Evolutionary conservation across 2,797 vertebrate species (phyloP), one percentile per base, ranked within the genome.

Genomic region (Notoglanidium macrostoma): DNA sequence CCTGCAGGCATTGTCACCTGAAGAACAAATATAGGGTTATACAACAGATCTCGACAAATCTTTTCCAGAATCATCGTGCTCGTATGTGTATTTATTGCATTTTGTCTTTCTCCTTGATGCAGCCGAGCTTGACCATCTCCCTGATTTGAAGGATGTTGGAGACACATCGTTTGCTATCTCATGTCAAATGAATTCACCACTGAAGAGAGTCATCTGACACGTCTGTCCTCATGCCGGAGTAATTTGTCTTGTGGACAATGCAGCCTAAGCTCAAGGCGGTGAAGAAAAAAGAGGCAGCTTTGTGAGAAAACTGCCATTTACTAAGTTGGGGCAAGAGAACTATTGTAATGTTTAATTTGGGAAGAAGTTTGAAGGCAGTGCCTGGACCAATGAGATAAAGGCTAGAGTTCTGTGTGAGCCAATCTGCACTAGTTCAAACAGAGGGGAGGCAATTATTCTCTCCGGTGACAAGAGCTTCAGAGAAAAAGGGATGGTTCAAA

Each of bases 1-100:
- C 87, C 97, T 96, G 93, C 98, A 99, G 49, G 97, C 96, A 49
- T 99, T 99, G 92, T 99, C 97, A 96, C 98, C 98, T 99, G 95
- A 84, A 94, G 94, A 92, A 92, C 90, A 84, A 92, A 72, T 67
- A 46, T 86, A 94, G 83, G 93, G 87, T 35, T 85, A 90, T 92
- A 95, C 90, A 89, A 93, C 92, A 88, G 85, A 92, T 90, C 88
- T 87, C 82, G 87, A 94, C 87, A 91, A 86, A 70, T 87, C 88
- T 87, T 89, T 84, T 77, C 49, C 70, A 26, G 19, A 15, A 10
- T 82, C 63, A 86, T 78, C 80, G 40, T 84, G 46, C 61, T 85
- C 85, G 82, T 90, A 82, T 83, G 76, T 85, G 80, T 85, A 87
- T 92, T 91, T 87, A 57, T 90, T 85, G 59, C 15, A 54, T 85